These are phyloP conservation scores for Nasua narica DNA, from an alignment of 2,797 vertebrate species.

Conservation along the genomic window DNA sequence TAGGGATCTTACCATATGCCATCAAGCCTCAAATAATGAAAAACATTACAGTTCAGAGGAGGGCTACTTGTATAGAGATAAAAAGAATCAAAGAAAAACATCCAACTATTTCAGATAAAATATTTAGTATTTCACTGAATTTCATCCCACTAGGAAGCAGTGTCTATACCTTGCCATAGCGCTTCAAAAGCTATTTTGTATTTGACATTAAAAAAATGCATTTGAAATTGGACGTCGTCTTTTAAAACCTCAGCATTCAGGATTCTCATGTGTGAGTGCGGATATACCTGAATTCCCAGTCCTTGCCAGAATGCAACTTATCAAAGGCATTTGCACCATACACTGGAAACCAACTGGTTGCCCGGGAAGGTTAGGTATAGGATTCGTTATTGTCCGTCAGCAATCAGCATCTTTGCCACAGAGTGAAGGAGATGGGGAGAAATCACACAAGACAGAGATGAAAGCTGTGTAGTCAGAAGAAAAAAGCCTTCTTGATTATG, in stretches of 20 bases:
- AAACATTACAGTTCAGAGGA: background rate
- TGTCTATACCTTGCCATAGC: background rate
- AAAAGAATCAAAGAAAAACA: background rate
- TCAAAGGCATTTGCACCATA: background rate
- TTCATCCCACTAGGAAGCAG: background rate
- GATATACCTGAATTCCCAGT: background rate
- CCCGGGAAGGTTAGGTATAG: conserved; percentile 5
- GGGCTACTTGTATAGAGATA: background rate
- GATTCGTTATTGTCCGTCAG: conserved; percentile 35
- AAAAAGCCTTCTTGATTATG: conserved; percentile 51
- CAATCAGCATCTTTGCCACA: background rate
- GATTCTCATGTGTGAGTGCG: background rate
- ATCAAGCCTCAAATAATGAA: background rate
- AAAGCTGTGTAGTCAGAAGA: background rate
- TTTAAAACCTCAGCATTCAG: background rate
- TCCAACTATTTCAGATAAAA: background rate
- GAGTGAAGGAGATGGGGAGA: conserved; percentile 10
- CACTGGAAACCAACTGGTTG: background rate
- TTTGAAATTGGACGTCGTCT: background rate
- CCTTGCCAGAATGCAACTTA: background rate
- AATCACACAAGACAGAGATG: conserved; percentile 17
- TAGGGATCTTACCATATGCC: background rate
- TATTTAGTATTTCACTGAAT: background rate
- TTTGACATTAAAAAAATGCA: background rate
- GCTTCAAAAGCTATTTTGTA: background rate